Evolutionary conservation across 2,797 vertebrate species (phyloP).

Genomic region (Rallus crepitans): DNA sequence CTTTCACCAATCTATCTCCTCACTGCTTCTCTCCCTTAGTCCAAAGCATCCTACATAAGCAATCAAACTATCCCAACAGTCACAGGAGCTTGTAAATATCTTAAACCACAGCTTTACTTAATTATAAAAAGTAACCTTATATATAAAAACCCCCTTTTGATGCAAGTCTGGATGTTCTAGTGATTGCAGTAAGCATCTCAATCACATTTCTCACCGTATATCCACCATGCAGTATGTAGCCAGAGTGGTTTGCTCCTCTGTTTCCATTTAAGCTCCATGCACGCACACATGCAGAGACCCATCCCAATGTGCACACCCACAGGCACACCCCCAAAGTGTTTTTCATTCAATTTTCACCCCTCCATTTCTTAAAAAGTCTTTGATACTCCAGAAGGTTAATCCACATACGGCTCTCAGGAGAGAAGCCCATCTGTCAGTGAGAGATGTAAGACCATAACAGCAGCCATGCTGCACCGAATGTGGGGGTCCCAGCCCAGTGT

Average conservation of each 20-base stretch:
- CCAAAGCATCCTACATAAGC: neutral
- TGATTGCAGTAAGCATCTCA: neutral
- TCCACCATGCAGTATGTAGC: rapidly evolving
- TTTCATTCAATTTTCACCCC: neutral
- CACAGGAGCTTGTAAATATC: neutral
- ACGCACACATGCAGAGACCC: neutral
- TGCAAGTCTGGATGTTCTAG: neutral
- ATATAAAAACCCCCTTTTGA: neutral
- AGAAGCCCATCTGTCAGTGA: neutral
- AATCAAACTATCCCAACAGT: neutral
- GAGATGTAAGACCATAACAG: neutral
- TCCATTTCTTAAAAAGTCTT: neutral
- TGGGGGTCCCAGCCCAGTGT: neutral
- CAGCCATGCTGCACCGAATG: neutral
- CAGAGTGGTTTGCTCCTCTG: neutral
- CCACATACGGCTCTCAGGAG: rapidly evolving
- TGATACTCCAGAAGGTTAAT: neutral
- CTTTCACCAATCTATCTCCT: neutral
- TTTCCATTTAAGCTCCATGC: neutral
- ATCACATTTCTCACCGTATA: neutral
- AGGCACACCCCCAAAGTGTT: neutral
- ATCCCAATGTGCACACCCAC: neutral
- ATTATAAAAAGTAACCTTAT: neutral
- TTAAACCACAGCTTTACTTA: neutral
- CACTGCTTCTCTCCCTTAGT: neutral